Evolutionary conservation across 1,140 invertebrate genomes (phyloP).

Genomic region (Lutraria rhynchaena): DNA sequence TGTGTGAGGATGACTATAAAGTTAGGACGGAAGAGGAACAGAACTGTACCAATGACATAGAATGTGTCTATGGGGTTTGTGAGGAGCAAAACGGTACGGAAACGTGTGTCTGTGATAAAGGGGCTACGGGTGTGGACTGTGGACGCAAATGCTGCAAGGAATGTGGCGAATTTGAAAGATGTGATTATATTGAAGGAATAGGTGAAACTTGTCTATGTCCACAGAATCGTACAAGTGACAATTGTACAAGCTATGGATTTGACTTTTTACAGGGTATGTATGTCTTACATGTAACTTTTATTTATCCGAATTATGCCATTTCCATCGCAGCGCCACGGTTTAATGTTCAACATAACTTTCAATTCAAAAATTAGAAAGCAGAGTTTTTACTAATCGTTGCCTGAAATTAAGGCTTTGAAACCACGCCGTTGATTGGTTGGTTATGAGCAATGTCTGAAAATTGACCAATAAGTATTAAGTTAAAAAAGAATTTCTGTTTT

Average conservation of each 20-base stretch:
- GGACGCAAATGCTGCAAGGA: conserved; percentile 19
- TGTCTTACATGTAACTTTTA: not conserved
- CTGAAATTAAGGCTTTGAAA: no score
- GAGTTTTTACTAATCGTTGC: no score
- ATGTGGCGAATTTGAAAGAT: conserved; percentile 13
- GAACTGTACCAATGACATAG: not conserved
- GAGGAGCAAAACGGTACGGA: not conserved
- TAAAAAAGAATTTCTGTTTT: no score
- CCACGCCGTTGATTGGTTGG: no score
- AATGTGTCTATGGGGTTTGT: conserved; percentile 38
- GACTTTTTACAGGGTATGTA: conserved; percentile 5
- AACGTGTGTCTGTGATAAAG: conserved; percentile 24
- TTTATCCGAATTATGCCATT: no score
- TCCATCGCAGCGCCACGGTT: no score
- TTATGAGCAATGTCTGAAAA: no score
- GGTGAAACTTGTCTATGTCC: conserved; percentile 13
- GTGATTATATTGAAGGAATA: not conserved
- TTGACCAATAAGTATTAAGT: no score
- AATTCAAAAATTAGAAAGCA: no score
- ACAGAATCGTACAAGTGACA: conserved; percentile 2
- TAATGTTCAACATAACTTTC: no score
- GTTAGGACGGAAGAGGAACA: not conserved
- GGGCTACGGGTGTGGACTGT: conserved; percentile 14
- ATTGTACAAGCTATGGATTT: conserved; percentile 6
- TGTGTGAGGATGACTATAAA: conserved; percentile 12